These are phyloP conservation scores for Cybosia mesomella DNA, from an alignment of 2,888 invertebrate genomes.

Conservation along the genomic window DNA sequence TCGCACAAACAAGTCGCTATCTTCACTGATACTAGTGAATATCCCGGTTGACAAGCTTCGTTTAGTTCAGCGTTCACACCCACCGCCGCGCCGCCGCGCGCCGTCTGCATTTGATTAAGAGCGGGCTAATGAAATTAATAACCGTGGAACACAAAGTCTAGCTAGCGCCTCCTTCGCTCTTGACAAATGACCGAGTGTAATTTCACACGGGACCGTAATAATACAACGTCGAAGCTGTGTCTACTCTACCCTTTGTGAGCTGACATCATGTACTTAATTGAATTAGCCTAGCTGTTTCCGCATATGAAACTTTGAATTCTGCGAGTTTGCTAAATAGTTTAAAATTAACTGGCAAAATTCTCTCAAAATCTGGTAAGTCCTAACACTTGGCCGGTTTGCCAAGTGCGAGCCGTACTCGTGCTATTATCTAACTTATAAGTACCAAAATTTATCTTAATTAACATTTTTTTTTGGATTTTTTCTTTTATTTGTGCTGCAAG, in stretches of 20 bases:
- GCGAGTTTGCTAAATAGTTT: neutral
- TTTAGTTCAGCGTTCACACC: slow-evolving; percentile 66
- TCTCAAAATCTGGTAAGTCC: neutral
- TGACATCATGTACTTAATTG: slow-evolving; percentile 50
- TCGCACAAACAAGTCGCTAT: slow-evolving; percentile 46
- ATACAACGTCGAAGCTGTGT: slow-evolving; percentile 59
- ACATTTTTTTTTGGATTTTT: too few species aligned
- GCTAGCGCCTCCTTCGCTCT: slow-evolving; percentile 75
- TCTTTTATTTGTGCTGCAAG: too few species aligned
- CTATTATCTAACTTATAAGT: too few species aligned
- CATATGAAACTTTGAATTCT: neutral
- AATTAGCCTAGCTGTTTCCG: slow-evolving; percentile 38
- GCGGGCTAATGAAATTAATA: slow-evolving; percentile 84
- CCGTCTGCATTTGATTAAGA: slow-evolving; percentile 79
- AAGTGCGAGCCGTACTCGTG: too few species aligned
- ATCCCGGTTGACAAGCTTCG: slow-evolving; percentile 57
- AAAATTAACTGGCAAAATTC: neutral
- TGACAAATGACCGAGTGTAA: slow-evolving; percentile 85
- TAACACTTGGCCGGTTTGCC: too few species aligned
- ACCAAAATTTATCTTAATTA: too few species aligned
- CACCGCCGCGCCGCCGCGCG: too few species aligned
- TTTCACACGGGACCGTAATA: slow-evolving; percentile 81
- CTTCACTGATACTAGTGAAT: slow-evolving; percentile 62
- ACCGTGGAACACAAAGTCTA: slow-evolving; percentile 72
- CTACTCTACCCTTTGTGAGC: slow-evolving; percentile 46